Evolutionary conservation across 2,797 vertebrate species (phyloP), one percentile per base, ranked within the genome.

Genomic region (Pseudomugil gertrudae): DNA sequence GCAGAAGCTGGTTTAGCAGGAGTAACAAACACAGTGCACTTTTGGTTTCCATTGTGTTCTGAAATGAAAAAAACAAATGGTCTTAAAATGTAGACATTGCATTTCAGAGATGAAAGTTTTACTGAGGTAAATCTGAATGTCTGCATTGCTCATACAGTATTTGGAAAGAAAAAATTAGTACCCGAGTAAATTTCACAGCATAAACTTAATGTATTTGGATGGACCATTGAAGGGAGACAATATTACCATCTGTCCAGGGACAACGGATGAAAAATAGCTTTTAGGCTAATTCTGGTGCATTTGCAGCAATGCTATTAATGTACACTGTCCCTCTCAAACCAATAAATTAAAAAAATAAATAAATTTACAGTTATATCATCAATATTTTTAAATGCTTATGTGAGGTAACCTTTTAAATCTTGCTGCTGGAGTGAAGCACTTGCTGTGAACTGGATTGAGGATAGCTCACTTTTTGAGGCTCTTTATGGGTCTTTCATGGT

Each of bases 21-120:
- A 89, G 57, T 63, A 86, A 67, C 61, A 88, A 57, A 51, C 83
- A 84, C 4, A 87, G 58, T 26, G 63, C 69, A 60, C 5, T 67
- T n/a, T 50, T 67, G 7, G 51, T 40, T 36, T 83, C 76, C 91
- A 92, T 93, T 21, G 21, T 79, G 33, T 21, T 78, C 84, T 90
- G 84, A 70, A 81, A 79, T 40, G 2, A 66, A 75, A 23, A 73
- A 36, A 53, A 1, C 1, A 4, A 11, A 57, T 35, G 17, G 23
- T 17, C 11, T 35, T 1, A 33, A 55, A 29, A 1, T 55, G n/a
- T 30, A 30, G 15, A 40, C 2, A 15, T 40, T 40, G 14, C 15
- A 13, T 17, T 17, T 40, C 15, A 40, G 38, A 17, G 19, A 40
- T 40, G 4, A 5, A 19, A 5, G 15, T 40, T 40, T 40, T 17